Evolutionary conservation across 2,113 vertebrate genomes (phyloP), one percentile per base, ranked within the genome.

Genomic region (Fulica atra): DNA sequence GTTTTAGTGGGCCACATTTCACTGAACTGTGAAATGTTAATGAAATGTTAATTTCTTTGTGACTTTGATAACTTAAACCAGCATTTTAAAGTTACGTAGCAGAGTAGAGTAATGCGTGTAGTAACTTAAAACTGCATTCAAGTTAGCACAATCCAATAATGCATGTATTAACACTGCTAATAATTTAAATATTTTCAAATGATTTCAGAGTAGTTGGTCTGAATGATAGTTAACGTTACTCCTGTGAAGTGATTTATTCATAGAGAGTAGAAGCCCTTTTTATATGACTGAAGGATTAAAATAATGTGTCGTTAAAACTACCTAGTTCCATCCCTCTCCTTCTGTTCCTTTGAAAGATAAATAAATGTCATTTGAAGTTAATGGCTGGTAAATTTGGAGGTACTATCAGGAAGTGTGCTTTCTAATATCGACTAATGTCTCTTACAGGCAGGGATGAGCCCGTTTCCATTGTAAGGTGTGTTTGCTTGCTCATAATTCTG

Each of bases 321-420:
- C 60, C n/a, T 89, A 33, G 16, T 87, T 95, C 44, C 13, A 20
- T 86, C 23, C 33, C 16, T 88, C 11, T 72, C 31, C 69, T 84
- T 88, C 28, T 84, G 20, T 84, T 81, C 33, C 33, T 82, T 79
- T 65, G 40, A 81, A 81, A 89, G 38, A 78, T 68, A 36, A 88
- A 51, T 79, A 89, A 89, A 93, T 69, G 80, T 95, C 42, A 81
- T 57, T 86, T 93, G 83, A 76, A 76, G 61, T 93, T 92, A 95
- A 85, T 69, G 53, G 48, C 65, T 74, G 40, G 73, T 89, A 76
- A 70, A 76, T 92, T 96, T 86, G 59, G 48, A 91, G 68, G 23
- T 87, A 81, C 51, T 81, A 89, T 68, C 93, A 87, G 72, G 91
- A 97, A 95, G 84, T 72, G 17, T 64, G 87, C 16, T 76, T 87